Conservation (phyloP, 2,113 vertebrate genomes). For the Spea multiplicata region DNA sequence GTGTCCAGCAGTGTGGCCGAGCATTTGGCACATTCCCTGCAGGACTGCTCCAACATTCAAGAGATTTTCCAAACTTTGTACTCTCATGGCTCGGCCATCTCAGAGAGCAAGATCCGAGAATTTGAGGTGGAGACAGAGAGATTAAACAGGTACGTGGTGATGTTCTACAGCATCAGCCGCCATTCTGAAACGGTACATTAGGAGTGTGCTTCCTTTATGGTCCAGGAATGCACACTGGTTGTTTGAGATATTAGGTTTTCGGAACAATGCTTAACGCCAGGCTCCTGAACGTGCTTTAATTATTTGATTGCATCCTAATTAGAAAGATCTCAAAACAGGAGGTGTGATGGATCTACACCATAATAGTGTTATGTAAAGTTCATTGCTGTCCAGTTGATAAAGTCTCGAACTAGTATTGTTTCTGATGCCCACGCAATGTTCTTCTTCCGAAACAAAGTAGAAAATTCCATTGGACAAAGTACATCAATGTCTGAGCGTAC, state of each 20-base stretch:
- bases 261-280: too few relatives aligned
- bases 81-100: slow-evolving; percentile 83
- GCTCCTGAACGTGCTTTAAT: too few relatives aligned
- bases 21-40: slow-evolving; percentile 82
- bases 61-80: slow-evolving; percentile 88
- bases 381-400: too few relatives aligned
- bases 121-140: slow-evolving; percentile 87
- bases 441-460: too few relatives aligned
- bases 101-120: slow-evolving; percentile 83
- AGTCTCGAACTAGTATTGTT: too few relatives aligned
- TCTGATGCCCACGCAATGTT: too few relatives aligned
- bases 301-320: too few relatives aligned
- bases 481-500: too few relatives aligned
- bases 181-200: background rate
- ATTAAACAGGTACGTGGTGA: slow-evolving; percentile 74
- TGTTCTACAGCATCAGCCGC: background rate
- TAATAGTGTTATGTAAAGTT: too few relatives aligned
- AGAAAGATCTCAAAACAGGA: background rate
- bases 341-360: background rate
- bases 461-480: too few relatives aligned
- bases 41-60: slow-evolving; percentile 87
- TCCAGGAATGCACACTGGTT: too few relatives aligned
- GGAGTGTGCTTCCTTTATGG: background rate
- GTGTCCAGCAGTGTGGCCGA: slow-evolving; percentile 83
- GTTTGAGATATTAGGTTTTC: background rate